Evolutionary conservation across 2,797 vertebrate genomes (phyloP), one percentile per base, ranked within the genome.

Genomic region (Neoniphon sammara): DNA sequence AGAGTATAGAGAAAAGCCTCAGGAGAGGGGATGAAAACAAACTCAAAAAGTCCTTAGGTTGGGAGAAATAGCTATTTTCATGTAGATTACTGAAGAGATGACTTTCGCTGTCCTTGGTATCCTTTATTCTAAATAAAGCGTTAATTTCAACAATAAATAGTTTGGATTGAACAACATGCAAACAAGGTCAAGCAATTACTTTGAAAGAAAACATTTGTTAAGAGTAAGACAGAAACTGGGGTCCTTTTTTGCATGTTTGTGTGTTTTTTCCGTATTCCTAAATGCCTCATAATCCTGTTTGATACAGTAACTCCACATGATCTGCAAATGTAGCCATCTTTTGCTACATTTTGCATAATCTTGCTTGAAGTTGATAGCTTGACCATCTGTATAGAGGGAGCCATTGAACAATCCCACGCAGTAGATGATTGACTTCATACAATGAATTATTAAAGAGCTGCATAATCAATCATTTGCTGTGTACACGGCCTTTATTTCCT

Each of bases 1-100:
- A 59, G 65, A 70, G 20, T 55, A 44, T 7, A 0, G 17, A n/a
- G 42, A 47, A 53, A n/a, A 3, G 44, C n/a, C 36, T 18, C 53
- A 57, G 0, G 27, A 60, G 23, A 30, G 62, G 64, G 59, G 80
- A 77, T 63, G 47, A 85, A 88, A 85, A 85, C 53, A 77, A 81
- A 73, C 47, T 53, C 39, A 44, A 17, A 30, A 59, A 31, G 4
- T 39, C 30, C 66, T 27, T 17, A 7, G 52, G 21, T 15, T 14
- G 39, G 20, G 18, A 66, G 68, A 72, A 53, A 58, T 47, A 49
- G 4, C 25, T 27, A 27, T 27, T 14, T 49, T 74, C 18, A 70
- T 14, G 27, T 21, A 49, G 58, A 52, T 42, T 21, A 34, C 5
- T 30, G 36, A 4, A 53, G 42, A 77, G 49, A 69, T 70, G 56